These are phyloP conservation scores for Alviniconcha marisindica DNA, from an alignment of 1,140 invertebrate species.

Conservation along the genomic window DNA sequence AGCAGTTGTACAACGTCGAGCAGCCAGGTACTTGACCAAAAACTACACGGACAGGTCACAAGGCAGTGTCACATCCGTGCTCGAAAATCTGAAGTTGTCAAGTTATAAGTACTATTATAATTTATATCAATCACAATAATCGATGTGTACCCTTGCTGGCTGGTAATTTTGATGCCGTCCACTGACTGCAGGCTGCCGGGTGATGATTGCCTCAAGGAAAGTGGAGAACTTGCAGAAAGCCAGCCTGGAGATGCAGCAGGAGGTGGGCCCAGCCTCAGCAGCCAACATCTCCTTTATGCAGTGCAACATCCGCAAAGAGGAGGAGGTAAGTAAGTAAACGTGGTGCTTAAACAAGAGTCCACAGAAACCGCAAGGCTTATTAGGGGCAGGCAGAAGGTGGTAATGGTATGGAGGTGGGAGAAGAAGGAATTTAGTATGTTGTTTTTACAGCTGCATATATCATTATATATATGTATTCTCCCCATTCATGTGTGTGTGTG, in stretches of 20 bases:
- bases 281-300: conserved; percentile 64
- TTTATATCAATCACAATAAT: background rate
- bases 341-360: too few relatives aligned
- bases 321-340: conserved; percentile 76
- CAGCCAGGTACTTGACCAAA: too few relatives aligned
- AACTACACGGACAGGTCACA: too few relatives aligned
- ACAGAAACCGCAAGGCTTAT: too few relatives aligned
- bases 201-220: conserved; percentile 78
- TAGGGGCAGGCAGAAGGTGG: too few relatives aligned
- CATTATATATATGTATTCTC: too few relatives aligned
- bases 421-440: too few relatives aligned
- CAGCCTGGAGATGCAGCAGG: conserved; percentile 58
- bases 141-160: background rate
- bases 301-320: conserved; percentile 79
- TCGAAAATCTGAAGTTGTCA: background rate
- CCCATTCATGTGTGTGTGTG: background rate
- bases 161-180: background rate
- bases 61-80: background rate
- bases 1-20: too few relatives aligned
- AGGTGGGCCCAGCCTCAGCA: conserved; percentile 41
- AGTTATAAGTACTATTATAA: background rate
- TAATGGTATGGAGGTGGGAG: too few relatives aligned
- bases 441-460: too few relatives aligned
- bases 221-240: conserved; percentile 72
- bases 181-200: conserved; percentile 75